Percentiles rank a stretch among this genome's conserved stretches.
Conservation (phyloP, 2,888 invertebrate genomes). For the Microctonus hyperodae region DNA sequence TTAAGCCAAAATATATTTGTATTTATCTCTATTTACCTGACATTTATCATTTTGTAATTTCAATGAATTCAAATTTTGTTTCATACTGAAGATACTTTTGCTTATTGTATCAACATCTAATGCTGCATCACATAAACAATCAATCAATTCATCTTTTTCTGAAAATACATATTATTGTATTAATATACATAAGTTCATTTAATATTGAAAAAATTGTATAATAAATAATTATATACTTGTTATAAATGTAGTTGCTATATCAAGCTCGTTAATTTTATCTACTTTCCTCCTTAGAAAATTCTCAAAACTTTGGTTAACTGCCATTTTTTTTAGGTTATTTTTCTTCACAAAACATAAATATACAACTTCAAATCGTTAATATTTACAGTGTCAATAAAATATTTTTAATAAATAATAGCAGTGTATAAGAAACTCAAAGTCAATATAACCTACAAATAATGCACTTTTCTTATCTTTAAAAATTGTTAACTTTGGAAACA, state of each 20-base stretch:
- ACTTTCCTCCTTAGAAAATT: slow-evolving; percentile 39
- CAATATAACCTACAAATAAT: too few relatives aligned
- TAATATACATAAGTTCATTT: too few relatives aligned
- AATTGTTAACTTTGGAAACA: too few relatives aligned
- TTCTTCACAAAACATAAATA: neutral
- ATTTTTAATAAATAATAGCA: too few relatives aligned
- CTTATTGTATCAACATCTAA: slow-evolving; percentile 32
- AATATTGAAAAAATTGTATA: too few relatives aligned
- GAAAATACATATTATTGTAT: neutral
- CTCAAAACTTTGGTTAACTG: slow-evolving; percentile 37
- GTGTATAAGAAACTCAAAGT: too few relatives aligned
- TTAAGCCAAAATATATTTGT: neutral
- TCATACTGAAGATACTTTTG: slow-evolving; percentile 35
- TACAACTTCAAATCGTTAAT: neutral
- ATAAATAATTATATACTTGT: slow-evolving; percentile 38
- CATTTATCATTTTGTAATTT: slow-evolving; percentile 39
- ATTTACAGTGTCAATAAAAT: neutral
- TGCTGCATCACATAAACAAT: slow-evolving; percentile 39
- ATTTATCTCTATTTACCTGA: slow-evolving; percentile 37
- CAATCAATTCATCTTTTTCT: slow-evolving; percentile 44
- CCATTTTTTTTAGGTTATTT: slow-evolving; percentile 22
- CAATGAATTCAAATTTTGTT: slow-evolving; percentile 38
- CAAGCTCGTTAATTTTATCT: slow-evolving; percentile 39
- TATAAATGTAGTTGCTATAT: slow-evolving; percentile 43
- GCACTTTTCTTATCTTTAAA: too few relatives aligned